A percentile compares a stretch with the other conserved stretches of the same genome.
phyloP scores from a whole-genome alignment of 2,888 invertebrate genomes.

The Eupithecia vulgata region DNA sequence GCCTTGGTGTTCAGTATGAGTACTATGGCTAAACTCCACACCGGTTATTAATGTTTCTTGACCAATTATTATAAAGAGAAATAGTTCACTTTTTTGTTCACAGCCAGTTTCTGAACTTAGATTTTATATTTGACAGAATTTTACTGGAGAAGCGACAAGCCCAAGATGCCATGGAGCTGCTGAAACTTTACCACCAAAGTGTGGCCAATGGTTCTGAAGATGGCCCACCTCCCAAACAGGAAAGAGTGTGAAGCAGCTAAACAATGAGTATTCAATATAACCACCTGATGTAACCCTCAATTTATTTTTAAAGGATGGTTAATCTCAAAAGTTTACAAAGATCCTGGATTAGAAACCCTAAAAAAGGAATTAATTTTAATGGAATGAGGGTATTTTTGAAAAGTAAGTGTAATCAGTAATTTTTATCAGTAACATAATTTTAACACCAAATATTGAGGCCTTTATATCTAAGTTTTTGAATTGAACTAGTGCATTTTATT shows the following conservation, averaged over 20 bases:
- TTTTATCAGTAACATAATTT: conserved; percentile 40
- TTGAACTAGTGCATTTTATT: conserved; percentile 33
- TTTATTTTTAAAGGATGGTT: conserved; percentile 74
- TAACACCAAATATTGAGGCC: conserved; percentile 75
- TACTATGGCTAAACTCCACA: background rate
- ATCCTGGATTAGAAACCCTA: conserved; percentile 32
- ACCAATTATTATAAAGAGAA: background rate
- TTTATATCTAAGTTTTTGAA: conserved; percentile 58
- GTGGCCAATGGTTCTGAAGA: conserved; percentile 80
- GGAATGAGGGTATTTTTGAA: conserved; percentile 43
- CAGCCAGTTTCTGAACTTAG: background rate
- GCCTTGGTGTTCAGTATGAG: background rate
- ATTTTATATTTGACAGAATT: conserved; percentile 76
- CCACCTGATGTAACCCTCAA: conserved; percentile 64
- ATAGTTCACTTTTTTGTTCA: background rate
- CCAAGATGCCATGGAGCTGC: conserved; percentile 93
- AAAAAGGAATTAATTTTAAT: conserved; percentile 34
- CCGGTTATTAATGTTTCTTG: background rate
- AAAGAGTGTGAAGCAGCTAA: conserved; percentile 65
- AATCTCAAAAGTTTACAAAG: conserved; percentile 82
- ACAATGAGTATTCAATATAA: conserved; percentile 46
- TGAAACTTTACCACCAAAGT: conserved; percentile 88
- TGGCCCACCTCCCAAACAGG: conserved; percentile 77
- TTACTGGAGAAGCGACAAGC: conserved; percentile 93
- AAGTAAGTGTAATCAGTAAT: conserved; percentile 33